phyloP scores from a whole-genome alignment of 2,797 vertebrate genomes.

The Lepus townsendii region DNA sequence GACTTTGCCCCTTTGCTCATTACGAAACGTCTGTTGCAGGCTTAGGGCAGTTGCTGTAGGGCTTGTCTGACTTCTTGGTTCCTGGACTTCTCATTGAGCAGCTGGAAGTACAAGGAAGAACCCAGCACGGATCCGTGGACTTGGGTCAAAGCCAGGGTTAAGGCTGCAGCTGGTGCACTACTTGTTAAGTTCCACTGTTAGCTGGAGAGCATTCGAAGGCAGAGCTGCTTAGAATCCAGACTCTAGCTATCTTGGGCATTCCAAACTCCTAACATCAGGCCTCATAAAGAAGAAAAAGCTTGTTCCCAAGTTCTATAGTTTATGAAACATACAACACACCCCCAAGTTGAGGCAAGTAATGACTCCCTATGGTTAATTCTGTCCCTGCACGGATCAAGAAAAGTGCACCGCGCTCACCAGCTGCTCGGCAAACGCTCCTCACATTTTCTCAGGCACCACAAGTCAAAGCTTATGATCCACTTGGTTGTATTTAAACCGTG shows the following conservation, averaged over 20 bases:
- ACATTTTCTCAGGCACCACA: conserved; percentile 5
- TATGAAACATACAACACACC: conserved; percentile 3
- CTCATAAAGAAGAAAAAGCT: neutral
- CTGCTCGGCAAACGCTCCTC: conserved; percentile 6
- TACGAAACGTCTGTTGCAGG: neutral
- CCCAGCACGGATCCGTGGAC: neutral
- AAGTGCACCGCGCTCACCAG: neutral
- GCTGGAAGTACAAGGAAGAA: neutral
- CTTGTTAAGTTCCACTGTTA: neutral
- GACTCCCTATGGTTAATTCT: conserved; percentile 6
- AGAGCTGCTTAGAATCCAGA: neutral
- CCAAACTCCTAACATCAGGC: neutral
- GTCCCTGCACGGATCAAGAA: neutral
- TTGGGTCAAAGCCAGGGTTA: neutral
- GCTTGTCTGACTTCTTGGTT: conserved; percentile 59
- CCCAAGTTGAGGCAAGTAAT: neutral
- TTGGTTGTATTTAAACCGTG: conserved; percentile 56
- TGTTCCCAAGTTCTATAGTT: neutral
- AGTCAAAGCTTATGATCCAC: neutral
- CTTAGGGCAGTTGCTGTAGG: neutral
- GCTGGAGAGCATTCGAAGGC: neutral
- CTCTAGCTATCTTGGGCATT: neutral
- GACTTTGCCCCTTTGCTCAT: neutral
- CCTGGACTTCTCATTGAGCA: conserved; percentile 65
- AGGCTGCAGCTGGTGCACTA: neutral